Conservation (phyloP, 1,140 invertebrate genomes). For the Zaprionus ornatus region DNA sequence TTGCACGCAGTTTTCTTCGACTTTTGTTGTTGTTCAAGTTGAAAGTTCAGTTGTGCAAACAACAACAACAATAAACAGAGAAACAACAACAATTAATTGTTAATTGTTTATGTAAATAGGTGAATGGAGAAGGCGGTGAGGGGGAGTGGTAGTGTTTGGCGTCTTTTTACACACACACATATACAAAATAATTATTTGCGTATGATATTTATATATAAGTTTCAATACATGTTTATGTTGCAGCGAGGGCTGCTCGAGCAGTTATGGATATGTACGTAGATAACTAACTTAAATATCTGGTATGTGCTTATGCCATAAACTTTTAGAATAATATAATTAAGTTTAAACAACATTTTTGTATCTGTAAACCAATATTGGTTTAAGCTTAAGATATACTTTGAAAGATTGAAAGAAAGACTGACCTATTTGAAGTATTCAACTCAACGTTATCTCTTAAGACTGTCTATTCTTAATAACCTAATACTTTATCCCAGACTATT, state of each 20-base stretch:
- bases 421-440: no score
- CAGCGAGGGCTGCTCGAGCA: neutral
- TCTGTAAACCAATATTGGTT: no score
- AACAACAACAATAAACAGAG: conserved; percentile 4
- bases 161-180: conserved; percentile 38
- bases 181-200: conserved; percentile 34
- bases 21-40: conserved; percentile 12
- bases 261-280: no score
- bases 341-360: no score
- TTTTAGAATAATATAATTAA: no score
- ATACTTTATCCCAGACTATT: no score
- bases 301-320: no score
- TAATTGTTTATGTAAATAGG: conserved; percentile 58
- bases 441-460: no score
- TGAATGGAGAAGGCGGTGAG: neutral
- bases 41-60: conserved; percentile 43
- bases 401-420: no score
- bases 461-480: no score
- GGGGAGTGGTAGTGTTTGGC: neutral
- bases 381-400: no score
- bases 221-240: conserved; percentile 20
- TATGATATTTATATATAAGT: conserved; percentile 36
- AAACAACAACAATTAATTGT: conserved; percentile 6
- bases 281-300: no score
- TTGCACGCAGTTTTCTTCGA: conserved; percentile 15